Evolutionary conservation across 1,140 invertebrate genomes (phyloP).

Genomic region (Dendroctonus ponderosae): DNA sequence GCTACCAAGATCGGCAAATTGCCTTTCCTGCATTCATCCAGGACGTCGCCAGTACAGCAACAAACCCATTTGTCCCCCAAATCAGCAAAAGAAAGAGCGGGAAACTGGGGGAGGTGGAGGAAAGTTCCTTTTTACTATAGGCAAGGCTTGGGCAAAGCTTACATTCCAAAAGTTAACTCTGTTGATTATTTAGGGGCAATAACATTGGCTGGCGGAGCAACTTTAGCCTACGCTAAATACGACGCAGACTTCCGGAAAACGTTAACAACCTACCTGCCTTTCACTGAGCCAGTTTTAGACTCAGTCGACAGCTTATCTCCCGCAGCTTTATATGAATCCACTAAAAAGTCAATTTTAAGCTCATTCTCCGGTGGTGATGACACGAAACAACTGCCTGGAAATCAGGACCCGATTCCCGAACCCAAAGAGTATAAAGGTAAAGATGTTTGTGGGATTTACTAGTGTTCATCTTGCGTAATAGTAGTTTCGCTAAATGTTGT

Average conservation of each 20-base stretch:
- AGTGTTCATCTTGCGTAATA: background rate
- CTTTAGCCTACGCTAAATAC: conserved; percentile 67
- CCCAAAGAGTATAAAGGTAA: conserved; percentile 44
- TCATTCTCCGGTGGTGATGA: conserved; percentile 19
- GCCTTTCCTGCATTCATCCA: background rate
- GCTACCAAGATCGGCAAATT: conserved; percentile 3
- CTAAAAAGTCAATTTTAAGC: conserved; percentile 34
- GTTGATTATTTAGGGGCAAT: conserved; percentile 43
- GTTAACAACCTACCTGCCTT: conserved; percentile 66
- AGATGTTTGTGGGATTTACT: conserved; percentile 1
- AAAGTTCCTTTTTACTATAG: conserved; percentile 16
- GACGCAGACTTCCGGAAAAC: conserved; percentile 65
- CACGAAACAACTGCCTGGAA: conserved; percentile 10
- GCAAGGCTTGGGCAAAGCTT: conserved; percentile 28
- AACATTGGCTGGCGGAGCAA: conserved; percentile 57
- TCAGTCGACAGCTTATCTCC: conserved; percentile 53
- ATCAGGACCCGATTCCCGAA: conserved; percentile 30
- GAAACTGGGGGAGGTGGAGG: conserved; percentile 16
- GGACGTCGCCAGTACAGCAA: conserved; percentile 8
- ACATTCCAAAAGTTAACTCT: conserved; percentile 21
- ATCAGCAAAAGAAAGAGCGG: background rate
- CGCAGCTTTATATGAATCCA: conserved; percentile 27
- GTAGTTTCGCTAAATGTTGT: background rate
- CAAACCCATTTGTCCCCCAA: conserved; percentile 13
- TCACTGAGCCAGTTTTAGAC: conserved; percentile 63